Base-by-base conservation (phyloP, 1,140 invertebrate species). In the Papilio dardanus region DNA sequence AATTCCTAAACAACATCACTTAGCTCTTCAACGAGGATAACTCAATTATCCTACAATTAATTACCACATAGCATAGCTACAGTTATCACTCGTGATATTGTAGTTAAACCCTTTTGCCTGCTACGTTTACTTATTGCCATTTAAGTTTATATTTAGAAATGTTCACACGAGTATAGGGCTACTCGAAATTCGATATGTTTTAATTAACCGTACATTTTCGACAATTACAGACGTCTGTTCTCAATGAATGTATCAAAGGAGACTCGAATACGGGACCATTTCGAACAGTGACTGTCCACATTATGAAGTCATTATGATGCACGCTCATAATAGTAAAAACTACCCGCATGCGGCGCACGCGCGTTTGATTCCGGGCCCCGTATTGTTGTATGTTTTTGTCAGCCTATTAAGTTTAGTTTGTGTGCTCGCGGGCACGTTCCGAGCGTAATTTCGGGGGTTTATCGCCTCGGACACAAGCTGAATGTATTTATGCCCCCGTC, bases 341-440 rank as follows among this genome's bases (percentile, higher is more conserved):
- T 76, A 81, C 88, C 88, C 88, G 88, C 88, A 89, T 89, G 68
- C 35, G 77, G 76, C 37, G 79, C 84, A 84, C 83, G 84, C 81
- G 88, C 50, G 69, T 46, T 68, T 54, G 71, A 40, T 65, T 50
- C 31, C 31, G 28, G 19, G 65, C 46, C 67, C 74, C 71, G 77
- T 71, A 71, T 46, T 67, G 68, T 74, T 68, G 21, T 42, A 33
- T 76, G 77, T 74, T 82, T 77, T 74, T 76, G 54, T 77, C 37
- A 54, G 74, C 75, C 74, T 71, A 79, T 74, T 50, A 75, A 77
- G 76, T 46, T 74, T 77, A 71, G 73, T 81, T 71, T 79, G 76
- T 77, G 68, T 81, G 79, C 74, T 76, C 79, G 77, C 35, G 58
- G 50, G 66, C 58, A 40, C 73, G 73, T 67, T 62, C 7, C 46